phyloP scores from a whole-genome alignment of 2,888 invertebrate genomes.

The Horisme vitalbata region DNA sequence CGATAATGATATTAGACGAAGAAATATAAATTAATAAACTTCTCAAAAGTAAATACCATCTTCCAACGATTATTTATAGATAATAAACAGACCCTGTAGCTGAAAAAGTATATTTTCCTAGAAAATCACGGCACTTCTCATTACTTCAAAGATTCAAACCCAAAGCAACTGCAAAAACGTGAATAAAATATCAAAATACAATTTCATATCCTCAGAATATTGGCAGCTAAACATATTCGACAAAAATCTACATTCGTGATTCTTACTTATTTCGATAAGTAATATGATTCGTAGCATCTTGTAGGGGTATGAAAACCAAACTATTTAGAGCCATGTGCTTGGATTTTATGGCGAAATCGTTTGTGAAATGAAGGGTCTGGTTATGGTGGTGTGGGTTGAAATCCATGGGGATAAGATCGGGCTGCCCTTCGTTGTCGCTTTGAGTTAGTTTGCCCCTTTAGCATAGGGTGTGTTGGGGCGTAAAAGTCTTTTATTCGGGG shows the following conservation, averaged over 20 bases:
- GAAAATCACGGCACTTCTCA: no score
- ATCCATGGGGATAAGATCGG: slow-evolving; percentile 48
- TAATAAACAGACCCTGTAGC: no score
- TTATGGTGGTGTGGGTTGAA: slow-evolving; percentile 39
- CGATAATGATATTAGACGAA: no score
- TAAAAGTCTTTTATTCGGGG: slow-evolving; percentile 42
- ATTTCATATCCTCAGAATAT: slow-evolving; percentile 38
- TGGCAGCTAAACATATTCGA: slow-evolving; percentile 46
- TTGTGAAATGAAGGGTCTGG: slow-evolving; percentile 27
- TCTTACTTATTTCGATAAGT: slow-evolving; percentile 55
- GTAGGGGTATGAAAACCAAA: slow-evolving; percentile 38
- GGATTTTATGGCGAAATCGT: slow-evolving; percentile 7
- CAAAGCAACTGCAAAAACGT: slow-evolving; percentile 4
- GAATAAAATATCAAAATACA: slow-evolving; percentile 20
- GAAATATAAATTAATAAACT: no score
- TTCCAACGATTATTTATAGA: no score
- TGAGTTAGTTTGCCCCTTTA: slow-evolving; percentile 47
- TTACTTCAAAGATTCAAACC: no score
- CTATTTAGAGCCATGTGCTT: slow-evolving; percentile 23
- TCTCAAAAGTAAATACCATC: no score
- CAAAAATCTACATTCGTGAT: slow-evolving; percentile 52
- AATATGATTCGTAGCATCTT: slow-evolving; percentile 51
- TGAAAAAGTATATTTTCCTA: no score
- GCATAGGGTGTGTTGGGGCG: slow-evolving; percentile 41
- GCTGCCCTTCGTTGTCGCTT: slow-evolving; percentile 49